Evolutionary conservation across 30 jellyfish, hydroid and myxozoan species (phyloP).

Genomic region (Chrysaora quinquecirrha): DNA sequence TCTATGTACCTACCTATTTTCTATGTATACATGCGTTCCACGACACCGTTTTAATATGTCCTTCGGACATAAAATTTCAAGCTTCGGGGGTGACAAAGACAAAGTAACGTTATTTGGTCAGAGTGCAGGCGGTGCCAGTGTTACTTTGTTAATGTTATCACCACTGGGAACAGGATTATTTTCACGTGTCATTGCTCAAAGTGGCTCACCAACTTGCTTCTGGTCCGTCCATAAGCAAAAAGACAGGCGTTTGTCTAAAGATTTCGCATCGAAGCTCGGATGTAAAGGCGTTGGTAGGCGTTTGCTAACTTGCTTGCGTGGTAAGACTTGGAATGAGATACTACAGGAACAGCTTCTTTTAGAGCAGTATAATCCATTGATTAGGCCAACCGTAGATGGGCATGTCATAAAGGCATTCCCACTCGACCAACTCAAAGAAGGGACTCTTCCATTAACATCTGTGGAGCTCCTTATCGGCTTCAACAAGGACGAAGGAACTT

Average conservation of each 20-base stretch:
- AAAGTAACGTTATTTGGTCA: conserved; percentile 72
- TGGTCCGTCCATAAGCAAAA: conserved; percentile 30
- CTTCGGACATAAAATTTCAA: no score
- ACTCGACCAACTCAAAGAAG: not conserved
- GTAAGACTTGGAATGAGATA: not conserved
- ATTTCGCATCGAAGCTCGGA: not conserved
- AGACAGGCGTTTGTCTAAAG: not conserved
- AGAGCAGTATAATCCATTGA: not conserved
- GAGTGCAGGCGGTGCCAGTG: conserved; percentile 76
- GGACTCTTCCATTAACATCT: conserved; percentile 6
- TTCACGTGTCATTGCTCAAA: conserved; percentile 61
- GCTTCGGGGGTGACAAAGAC: conserved; percentile 76
- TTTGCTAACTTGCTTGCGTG: conserved; percentile 7
- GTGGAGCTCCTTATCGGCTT: conserved; percentile 49
- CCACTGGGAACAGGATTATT: conserved; percentile 76
- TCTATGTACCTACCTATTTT: no score
- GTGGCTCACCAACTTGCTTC: conserved; percentile 60
- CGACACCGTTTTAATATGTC: no score
- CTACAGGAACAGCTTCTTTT: not conserved
- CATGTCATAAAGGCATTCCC: conserved; percentile 21
- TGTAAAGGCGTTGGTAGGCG: conserved; percentile 13
- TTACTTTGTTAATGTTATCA: conserved; percentile 40
- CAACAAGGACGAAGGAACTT: conserved; percentile 52
- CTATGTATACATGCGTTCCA: no score
- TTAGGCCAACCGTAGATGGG: conserved; percentile 33